Base-by-base conservation (phyloP, 2,113 vertebrate genomes). In the Lanius ludovicianus region DNA sequence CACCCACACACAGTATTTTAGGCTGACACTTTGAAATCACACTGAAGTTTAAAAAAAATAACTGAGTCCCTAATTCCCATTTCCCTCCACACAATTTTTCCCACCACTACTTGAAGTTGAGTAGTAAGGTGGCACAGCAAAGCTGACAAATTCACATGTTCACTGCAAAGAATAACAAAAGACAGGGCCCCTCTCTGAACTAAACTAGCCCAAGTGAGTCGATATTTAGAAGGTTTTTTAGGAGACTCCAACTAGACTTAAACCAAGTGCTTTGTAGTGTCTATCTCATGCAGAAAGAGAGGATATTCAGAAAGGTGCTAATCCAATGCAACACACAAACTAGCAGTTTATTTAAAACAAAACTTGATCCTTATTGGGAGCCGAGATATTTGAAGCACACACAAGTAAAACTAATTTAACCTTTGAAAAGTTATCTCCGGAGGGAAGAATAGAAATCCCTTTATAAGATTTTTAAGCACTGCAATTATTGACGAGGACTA, bases 401-500 rank as follows among this genome's bases (percentile, higher is more conserved):
- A 97, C 97, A 98, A 98, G 96, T 96, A 98, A 98, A 98, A 98
- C 98, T 97, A 98, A 98, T 98, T 98, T 98, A 98, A 98, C 98
- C 98, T 98, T 98, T 98, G 97, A 97, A 98, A 98, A 98, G 93
- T 96, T 97, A 96, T 97, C 98, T 98, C 98, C 35, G 15, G 98
- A 98, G 98, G 97, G 90, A 95, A 97, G 95, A 97, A 95, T 52
- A 97, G 96, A 98, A 98, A 98, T 98, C 97, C 96, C 97, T 97
- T 98, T 98, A 98, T 98, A 98, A 98, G 97, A 98, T 98, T 98
- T 98, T 98, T 98, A 98, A 98, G 98, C 97, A 98, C 96, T 96
- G 98, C 97, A 98, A 98, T 98, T 98, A 98, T 98, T 98, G 98
- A 98, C 96, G 69, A 98, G 97, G 97, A 97, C 98, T 97, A 97